Conservation (phyloP, 2,888 invertebrate species). For the Hydrotaea cyrtoneurina region DNA sequence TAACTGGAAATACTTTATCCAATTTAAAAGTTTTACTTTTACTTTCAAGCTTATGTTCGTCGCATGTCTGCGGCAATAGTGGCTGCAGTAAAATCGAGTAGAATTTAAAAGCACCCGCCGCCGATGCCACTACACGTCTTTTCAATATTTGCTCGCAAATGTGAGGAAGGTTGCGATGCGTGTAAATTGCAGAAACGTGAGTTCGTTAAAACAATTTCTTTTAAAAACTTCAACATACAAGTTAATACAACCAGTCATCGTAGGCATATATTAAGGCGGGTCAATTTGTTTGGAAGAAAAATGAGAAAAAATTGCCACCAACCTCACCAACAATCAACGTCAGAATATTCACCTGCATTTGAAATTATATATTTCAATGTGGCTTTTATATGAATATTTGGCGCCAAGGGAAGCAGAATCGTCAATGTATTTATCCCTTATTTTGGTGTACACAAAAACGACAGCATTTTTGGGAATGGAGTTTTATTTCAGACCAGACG, state of each 20-base stretch:
- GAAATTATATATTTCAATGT: too few relatives aligned
- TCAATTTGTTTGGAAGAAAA: neutral
- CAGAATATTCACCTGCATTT: too few relatives aligned
- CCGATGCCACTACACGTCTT: constrained; percentile 43
- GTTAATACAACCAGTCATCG: constrained; percentile 10
- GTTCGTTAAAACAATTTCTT: constrained; percentile 45
- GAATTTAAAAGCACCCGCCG: neutral
- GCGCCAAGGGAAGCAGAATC: too few relatives aligned
- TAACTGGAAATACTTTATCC: neutral
- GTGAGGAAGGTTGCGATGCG: constrained; percentile 55
- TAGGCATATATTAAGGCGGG: neutral
- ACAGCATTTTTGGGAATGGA: too few relatives aligned
- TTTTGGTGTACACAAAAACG: too few relatives aligned
- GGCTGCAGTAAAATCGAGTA: neutral
- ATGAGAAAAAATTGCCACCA: too few relatives aligned
- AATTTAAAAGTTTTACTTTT: constrained; percentile 17
- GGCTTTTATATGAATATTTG: too few relatives aligned
- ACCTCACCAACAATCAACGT: too few relatives aligned
- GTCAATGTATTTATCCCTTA: too few relatives aligned
- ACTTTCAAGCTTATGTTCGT: neutral
- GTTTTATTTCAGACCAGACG: too few relatives aligned
- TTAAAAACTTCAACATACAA: constrained; percentile 31
- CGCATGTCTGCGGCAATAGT: neutral
- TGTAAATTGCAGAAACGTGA: constrained; percentile 64
- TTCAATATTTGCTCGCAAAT: constrained; percentile 55